phyloP scores from a whole-genome alignment of 2,113 vertebrate species.

The Clinocottus analis region DNA sequence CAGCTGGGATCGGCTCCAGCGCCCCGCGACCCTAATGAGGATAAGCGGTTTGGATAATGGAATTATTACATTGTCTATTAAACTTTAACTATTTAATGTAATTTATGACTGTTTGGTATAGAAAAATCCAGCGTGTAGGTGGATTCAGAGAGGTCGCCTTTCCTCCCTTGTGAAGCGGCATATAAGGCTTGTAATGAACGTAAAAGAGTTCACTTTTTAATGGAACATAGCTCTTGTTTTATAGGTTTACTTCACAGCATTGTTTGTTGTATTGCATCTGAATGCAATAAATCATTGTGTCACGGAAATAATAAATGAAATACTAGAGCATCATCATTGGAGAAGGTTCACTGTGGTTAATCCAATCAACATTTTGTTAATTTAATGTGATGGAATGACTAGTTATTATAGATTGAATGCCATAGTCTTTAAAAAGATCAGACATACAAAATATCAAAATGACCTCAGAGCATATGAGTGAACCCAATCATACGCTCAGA shows the following conservation, averaged over 20 bases:
- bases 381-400: no score
- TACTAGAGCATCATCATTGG: not conserved
- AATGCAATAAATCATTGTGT: not conserved
- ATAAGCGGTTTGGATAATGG: no score
- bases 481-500: not conserved
- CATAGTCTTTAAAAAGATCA: not conserved
- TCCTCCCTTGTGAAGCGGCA: not conserved
- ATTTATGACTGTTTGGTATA: not conserved
- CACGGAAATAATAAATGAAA: not conserved
- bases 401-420: no score
- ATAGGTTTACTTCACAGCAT: not conserved
- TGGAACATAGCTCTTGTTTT: no score
- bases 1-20: no score
- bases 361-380: no score
- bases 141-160: not conserved
- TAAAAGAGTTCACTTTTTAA: not conserved
- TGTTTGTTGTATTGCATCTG: not conserved
- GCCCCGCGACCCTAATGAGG: no score
- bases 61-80: no score
- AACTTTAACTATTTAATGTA: not conserved
- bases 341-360: no score
- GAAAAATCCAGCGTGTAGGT: not conserved
- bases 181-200: not conserved
- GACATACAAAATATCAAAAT: not conserved
- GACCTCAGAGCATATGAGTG: not conserved